Base-by-base conservation (phyloP, 2,797 vertebrate species). In the Sebastes trivittatus region DNA sequence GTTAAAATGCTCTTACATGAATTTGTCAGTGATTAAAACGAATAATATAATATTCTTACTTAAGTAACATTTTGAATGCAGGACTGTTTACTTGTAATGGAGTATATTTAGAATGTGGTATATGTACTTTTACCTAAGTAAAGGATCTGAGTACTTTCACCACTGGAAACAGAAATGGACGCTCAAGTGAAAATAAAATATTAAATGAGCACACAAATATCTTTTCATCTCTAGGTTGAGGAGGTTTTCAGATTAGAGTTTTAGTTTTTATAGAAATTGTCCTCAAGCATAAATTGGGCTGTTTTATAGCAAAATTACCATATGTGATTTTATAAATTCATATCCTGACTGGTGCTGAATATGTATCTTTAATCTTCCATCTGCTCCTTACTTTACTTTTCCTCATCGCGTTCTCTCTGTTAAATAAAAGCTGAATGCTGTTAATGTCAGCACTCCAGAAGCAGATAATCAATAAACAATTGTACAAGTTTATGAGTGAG, bases 381-480 rank as follows among this genome's bases (percentile, higher is more conserved):
- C 42, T 32, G 16, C 13, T 75, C 61, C 6, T 42, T 4, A 6
- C 32, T 61, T 42, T 42, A 16, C 36, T 25, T 18, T 27, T 42
- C 29, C 3, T 65, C 34, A n/a, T 4, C 9, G 11, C 2, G 1
- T 49, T 52, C 20, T 63, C 70, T 32, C 2, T 34, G 5, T 36
- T 68, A 58, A 78, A 75, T 64, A 66, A 79, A 84, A 60, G 34
- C 52, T 62, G 22, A 68, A 55, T 67, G 36, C 29, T 68, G 49
- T 78, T 42, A 67, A 25, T 34, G 62, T 79, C 84, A 78, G 76
- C 56, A 52, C 32, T 67, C 29, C 52, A 60, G 46, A 73, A 34
- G 23, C 20, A 30, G n/a, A 84, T 73, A 77, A 84, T 83, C 78
- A 80, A 67, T 80, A 77, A 89, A 82, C 87, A 80, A 82, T 84